Percentiles rank a stretch among this genome's conserved stretches.
Evolutionary conservation across 2,888 invertebrate genomes (phyloP).

Genomic region (Drosophila siamana): DNA sequence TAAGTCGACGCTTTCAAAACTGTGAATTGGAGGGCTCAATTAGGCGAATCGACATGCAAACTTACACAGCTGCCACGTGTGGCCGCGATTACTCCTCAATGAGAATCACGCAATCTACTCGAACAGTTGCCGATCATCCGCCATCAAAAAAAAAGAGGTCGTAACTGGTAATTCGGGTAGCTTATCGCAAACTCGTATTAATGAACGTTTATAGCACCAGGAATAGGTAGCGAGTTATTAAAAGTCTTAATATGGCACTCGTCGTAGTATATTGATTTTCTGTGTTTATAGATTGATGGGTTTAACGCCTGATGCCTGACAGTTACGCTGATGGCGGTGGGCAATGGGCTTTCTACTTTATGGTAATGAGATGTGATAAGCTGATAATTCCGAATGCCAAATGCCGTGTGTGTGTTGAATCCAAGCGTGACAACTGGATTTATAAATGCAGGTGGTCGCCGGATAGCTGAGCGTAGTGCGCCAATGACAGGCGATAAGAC

Average conservation of each 20-base stretch:
- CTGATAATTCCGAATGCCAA: conserved; percentile 48
- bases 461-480: conserved; percentile 32
- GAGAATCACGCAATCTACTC: conserved; percentile 30
- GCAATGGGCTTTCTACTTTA: conserved; percentile 31
- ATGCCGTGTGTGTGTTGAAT: conserved; percentile 4
- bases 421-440: conserved; percentile 36
- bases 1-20: background rate
- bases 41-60: conserved; percentile 14
- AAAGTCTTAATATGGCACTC: conserved; percentile 58
- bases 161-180: conserved; percentile 33
- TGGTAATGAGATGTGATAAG: conserved; percentile 61
- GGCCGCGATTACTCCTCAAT: conserved; percentile 30
- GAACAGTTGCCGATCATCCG: conserved; percentile 2
- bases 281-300: conserved; percentile 49
- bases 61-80: conserved; percentile 10
- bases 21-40: conserved; percentile 13
- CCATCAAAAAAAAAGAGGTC: too few relatives aligned
- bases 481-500: conserved; percentile 60
- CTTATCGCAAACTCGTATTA: conserved; percentile 42
- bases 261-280: conserved; percentile 63
- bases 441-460: conserved; percentile 54
- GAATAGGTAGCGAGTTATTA: conserved; percentile 62
- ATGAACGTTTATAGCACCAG: conserved; percentile 52
- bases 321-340: background rate
- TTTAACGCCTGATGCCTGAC: conserved; percentile 18